These are phyloP conservation scores for Agrochola lota DNA, from an alignment of 2,888 invertebrate species.

Conservation along the genomic window DNA sequence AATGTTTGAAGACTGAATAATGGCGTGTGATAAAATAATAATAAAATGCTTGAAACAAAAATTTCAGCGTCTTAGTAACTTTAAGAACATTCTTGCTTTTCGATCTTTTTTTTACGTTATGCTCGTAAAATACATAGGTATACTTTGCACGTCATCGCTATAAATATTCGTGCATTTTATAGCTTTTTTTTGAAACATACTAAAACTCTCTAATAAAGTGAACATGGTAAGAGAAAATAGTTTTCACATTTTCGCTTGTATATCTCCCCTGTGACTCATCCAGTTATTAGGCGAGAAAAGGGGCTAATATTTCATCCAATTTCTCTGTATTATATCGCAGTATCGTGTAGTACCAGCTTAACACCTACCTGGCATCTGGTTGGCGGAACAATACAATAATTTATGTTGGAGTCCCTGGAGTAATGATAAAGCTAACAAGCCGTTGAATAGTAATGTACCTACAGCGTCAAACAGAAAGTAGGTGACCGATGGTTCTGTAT, in stretches of 20 bases:
- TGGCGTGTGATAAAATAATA: not conserved
- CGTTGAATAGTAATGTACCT: constrained; percentile 75
- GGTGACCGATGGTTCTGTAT: constrained; percentile 64
- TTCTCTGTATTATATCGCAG: constrained; percentile 28
- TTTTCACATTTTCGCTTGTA: constrained; percentile 6
- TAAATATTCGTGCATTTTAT: constrained; percentile 6
- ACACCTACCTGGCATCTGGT: constrained; percentile 57
- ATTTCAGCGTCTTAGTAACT: not conserved
- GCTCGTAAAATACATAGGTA: constrained; percentile 1
- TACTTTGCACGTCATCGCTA: not conserved
- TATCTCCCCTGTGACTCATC: constrained; percentile 27
- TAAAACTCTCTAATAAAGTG: not conserved
- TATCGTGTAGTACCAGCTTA: constrained; percentile 48
- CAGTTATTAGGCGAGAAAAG: constrained; percentile 38
- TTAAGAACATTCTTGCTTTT: not conserved
- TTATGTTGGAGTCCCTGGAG: constrained; percentile 76
- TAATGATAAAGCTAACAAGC: constrained; percentile 82
- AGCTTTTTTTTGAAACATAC: constrained; percentile 9
- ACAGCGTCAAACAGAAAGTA: constrained; percentile 73
- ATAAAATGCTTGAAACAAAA: not conserved
- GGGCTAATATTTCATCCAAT: constrained; percentile 35
- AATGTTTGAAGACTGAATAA: constrained; percentile 18
- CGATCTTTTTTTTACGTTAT: constrained; percentile 3
- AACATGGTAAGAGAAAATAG: constrained; percentile 22
- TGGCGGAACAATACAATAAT: constrained; percentile 79